Evolutionary conservation across 2,113 vertebrate genomes (phyloP), one percentile per base, ranked within the genome.

Genomic region (Scolopax mira): DNA sequence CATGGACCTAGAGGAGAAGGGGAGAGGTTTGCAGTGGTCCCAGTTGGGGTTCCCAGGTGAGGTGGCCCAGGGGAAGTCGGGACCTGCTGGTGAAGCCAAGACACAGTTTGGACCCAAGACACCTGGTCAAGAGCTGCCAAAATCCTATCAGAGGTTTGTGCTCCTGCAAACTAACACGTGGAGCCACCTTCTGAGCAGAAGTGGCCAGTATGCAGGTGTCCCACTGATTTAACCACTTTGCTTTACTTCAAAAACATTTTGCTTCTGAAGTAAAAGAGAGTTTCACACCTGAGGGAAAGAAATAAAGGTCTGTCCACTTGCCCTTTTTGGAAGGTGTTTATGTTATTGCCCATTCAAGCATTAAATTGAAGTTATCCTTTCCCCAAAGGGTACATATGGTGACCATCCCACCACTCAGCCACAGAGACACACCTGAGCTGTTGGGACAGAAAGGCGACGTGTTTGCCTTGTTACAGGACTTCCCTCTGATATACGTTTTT

Each of bases 341-440:
- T 7, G 2, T 35, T 83, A 54, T 85, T 41, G 64, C 33, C 24
- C 31, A 52, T 37, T 90, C 79, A n/a, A 84, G 69, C 69, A 35
- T 86, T 86, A 92, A 94, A 96, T 67, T 80, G 27, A 91, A 80
- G 94, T 93, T 51, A 49, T 73, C 37, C n/a, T 97, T 90, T 86
- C 11, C 71, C 90, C 64, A 42, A 71, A 6, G 79, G 92, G n/a
- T 70, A 12, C 0, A 0, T 90, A 69, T 24, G 7, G 22, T 24
- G 7, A 19, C n/a, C 54, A 35, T 54, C 54, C 24, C 27, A 5
- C 65, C 52, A 18, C 64, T 57, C 33, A 52, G 52, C 41, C 74
- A 22, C 52, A 35, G 21, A 37, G 37, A 49, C 44, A 62, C 24
- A 65, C 37, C 33, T 61, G 84, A 74, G 60, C 42, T 78, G 13